Evolutionary conservation across 2,888 invertebrate species (phyloP).

Genomic region (Oxytorus armatus): DNA sequence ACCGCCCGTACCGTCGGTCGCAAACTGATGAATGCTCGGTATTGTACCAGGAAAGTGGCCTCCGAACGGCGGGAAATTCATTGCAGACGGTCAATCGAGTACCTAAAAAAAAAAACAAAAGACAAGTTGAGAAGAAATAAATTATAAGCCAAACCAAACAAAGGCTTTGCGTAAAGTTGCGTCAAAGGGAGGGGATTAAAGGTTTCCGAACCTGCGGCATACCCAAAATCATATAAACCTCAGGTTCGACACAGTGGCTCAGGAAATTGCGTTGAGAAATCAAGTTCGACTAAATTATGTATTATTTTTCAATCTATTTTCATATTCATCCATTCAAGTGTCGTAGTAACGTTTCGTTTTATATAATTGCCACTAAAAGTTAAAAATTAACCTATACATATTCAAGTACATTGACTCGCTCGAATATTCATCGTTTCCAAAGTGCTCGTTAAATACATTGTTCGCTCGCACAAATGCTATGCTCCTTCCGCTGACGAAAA

Average conservation of each 20-base stretch:
- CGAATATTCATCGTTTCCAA: neutral
- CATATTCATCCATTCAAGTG: too few species aligned
- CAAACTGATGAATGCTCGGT: conserved; percentile 93
- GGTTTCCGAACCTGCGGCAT: neutral
- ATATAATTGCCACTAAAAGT: too few species aligned
- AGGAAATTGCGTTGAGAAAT: too few species aligned
- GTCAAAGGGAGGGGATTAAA: neutral
- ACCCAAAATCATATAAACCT: conserved; percentile 40
- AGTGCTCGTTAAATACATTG: neutral
- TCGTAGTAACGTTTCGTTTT: too few species aligned
- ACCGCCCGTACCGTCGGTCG: conserved; percentile 87
- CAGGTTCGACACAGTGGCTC: neutral
- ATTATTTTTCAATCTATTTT: too few species aligned
- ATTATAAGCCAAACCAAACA: neutral
- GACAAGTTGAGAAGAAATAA: too few species aligned
- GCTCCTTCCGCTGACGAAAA: conserved; percentile 42
- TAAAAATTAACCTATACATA: too few species aligned
- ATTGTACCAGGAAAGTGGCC: conserved; percentile 91
- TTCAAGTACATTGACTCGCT: neutral
- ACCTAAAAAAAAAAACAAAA: conserved; percentile 73
- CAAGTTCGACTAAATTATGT: too few species aligned
- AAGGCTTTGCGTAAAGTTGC: neutral
- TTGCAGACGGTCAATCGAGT: conserved; percentile 84
- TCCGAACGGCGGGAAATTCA: conserved; percentile 95
- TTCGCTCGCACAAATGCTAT: too few species aligned